A percentile compares a stretch with the other conserved stretches of the same genome.
Conservation (phyloP, 2,888 invertebrate genomes). For the Brassicogethes aeneus region DNA sequence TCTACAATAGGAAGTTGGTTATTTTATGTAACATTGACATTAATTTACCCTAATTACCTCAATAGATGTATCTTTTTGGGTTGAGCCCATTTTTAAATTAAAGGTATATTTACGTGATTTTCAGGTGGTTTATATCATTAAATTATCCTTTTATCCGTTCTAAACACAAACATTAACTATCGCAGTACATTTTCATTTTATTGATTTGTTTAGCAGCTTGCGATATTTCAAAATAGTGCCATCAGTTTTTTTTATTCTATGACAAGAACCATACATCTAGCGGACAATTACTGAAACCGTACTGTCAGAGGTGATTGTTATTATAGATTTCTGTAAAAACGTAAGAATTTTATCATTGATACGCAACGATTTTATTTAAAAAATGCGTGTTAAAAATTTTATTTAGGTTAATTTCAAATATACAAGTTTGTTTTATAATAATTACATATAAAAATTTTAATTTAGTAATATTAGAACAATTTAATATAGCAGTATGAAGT, state of each 20-base stretch:
- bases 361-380: too few relatives aligned
- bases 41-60: neutral
- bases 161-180: constrained; percentile 1
- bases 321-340: too few relatives aligned
- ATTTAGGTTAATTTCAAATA: too few relatives aligned
- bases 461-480: too few relatives aligned
- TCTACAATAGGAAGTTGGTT: constrained; percentile 9
- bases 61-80: neutral
- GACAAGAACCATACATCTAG: neutral
- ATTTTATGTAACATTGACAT: neutral
- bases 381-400: too few relatives aligned
- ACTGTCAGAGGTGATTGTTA: too few relatives aligned
- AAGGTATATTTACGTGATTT: neutral
- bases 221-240: constrained; percentile 1
- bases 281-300: neutral
- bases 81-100: neutral
- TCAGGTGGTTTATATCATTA: neutral
- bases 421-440: too few relatives aligned
- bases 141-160: neutral
- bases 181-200: constrained; percentile 1
- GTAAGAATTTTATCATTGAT: too few relatives aligned
- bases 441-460: too few relatives aligned
- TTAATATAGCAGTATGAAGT: too few relatives aligned
- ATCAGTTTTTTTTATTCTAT: neutral
- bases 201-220: constrained; percentile 1